Base-by-base conservation (phyloP, 2,113 vertebrate genomes). In the Todiramphus chloris region DNA sequence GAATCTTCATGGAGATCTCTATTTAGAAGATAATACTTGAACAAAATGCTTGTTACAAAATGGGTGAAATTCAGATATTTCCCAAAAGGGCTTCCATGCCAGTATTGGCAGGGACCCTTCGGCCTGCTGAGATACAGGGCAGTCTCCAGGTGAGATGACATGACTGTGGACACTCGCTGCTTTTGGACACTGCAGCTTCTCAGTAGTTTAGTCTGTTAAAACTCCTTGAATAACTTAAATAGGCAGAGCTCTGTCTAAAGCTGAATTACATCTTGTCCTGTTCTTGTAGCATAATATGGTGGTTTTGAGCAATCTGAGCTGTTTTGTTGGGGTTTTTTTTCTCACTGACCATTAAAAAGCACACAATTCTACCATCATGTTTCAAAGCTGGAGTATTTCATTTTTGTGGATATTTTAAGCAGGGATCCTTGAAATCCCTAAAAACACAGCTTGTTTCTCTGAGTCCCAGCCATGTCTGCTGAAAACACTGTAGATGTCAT, bases 81-180 rank as follows among this genome's bases (percentile, higher is more conserved):
- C 19, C 58, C 58, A 11, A 12, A 51, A 53, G 24, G 10, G 14
- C 11, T 79, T 53, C 62, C 30, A 6, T n/a, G 50, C 23, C 8
- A 9, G 35, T 11, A 4, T 3, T 48, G 60, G 6, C 2, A 4
- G 60, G 43, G 35, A 5, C 43, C 43, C 51, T 31, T 2, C 16
- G 39, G 44, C 27, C 27, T 19, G 10, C 17, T 44, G 73, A 51
- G 56, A 0, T 33, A 3, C 0, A 1, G 0, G 2, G 56, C 28
- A 39, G 6, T 37, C 33, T 66, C 37, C 41, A 37, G 73, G 69
- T 19, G 64, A 59, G 69, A 20, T 51, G 66, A 10, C 23, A 2
- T 5, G 31, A 13, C 59, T 43, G 41, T 48, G 39, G 56, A 7
- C 15, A 4, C 33, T 69, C 37, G 25, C 16, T 81, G 59, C n/a